These are phyloP conservation scores for Darevskia nairensis DNA, from an alignment of 2,797 vertebrate genomes.

Conservation along the genomic window DNA sequence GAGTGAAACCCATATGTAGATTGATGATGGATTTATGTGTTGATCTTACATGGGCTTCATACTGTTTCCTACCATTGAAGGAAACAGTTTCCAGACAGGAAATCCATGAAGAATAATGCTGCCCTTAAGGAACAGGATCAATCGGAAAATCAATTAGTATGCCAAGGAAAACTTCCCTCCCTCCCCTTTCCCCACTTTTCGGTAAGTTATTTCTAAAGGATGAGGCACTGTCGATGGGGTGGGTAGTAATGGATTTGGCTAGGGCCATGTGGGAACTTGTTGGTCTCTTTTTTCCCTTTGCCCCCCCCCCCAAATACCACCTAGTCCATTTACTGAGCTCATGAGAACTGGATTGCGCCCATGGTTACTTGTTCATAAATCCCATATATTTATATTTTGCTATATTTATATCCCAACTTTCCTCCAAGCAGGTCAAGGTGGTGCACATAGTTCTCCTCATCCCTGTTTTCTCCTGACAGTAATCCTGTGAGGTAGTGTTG, in stretches of 20 bases:
- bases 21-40: neutral
- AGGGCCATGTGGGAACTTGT: neutral
- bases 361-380: neutral
- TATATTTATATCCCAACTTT: no score
- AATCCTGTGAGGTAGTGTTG: no score
- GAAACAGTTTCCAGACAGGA: neutral
- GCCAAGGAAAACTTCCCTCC: neutral
- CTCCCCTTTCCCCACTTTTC: neutral
- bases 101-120: conserved; percentile 1
- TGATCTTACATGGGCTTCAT: neutral
- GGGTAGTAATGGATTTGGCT: conserved; percentile 8
- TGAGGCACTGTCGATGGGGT: conserved; percentile 31
- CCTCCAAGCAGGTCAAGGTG: no score
- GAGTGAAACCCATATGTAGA: neutral
- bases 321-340: neutral
- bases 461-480: no score
- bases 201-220: neutral
- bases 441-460: no score
- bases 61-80: neutral
- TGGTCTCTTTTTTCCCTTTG: neutral
- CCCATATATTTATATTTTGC: neutral
- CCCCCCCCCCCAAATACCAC: neutral
- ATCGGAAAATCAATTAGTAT: neutral
- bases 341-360: neutral
- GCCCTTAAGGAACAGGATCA: neutral